Conservation (phyloP, 2,888 invertebrate genomes). For the Cataglyphis livida region DNA sequence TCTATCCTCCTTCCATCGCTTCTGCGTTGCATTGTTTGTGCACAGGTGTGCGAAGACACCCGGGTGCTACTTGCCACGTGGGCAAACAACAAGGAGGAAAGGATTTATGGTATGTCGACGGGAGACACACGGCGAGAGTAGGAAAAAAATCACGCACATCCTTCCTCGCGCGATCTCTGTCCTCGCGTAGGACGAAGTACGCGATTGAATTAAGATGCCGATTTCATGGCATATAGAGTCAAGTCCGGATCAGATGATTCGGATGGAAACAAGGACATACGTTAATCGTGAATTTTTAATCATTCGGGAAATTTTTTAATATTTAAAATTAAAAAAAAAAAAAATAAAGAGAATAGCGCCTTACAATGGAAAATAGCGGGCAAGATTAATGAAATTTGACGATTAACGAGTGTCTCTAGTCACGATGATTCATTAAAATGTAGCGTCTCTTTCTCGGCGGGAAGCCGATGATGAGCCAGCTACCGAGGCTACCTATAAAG, state of each 20-base stretch:
- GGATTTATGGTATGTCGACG: conserved; percentile 58
- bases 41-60: conserved; percentile 41
- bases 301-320: not conserved
- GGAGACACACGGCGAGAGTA: conserved; percentile 41
- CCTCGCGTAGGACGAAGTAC: conserved; percentile 23
- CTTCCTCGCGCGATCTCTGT: not conserved
- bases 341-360: not conserved
- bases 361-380: no score
- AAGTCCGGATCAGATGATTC: conserved; percentile 18
- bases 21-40: conserved; percentile 9
- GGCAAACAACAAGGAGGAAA: conserved; percentile 41
- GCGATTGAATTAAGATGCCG: conserved; percentile 24
- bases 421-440: conserved; percentile 76
- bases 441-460: conserved; percentile 67
- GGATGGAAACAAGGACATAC: conserved; percentile 1
- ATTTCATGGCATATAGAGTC: not conserved
- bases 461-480: conserved; percentile 73
- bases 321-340: no score
- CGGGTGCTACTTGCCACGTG: conserved; percentile 53
- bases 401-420: not conserved
- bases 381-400: not conserved
- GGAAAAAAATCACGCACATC: not conserved
- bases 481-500: conserved; percentile 59
- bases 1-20: not conserved
- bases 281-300: not conserved